Conservation (phyloP, 2,888 invertebrate genomes). For the Ganaspis brasiliensis region DNA sequence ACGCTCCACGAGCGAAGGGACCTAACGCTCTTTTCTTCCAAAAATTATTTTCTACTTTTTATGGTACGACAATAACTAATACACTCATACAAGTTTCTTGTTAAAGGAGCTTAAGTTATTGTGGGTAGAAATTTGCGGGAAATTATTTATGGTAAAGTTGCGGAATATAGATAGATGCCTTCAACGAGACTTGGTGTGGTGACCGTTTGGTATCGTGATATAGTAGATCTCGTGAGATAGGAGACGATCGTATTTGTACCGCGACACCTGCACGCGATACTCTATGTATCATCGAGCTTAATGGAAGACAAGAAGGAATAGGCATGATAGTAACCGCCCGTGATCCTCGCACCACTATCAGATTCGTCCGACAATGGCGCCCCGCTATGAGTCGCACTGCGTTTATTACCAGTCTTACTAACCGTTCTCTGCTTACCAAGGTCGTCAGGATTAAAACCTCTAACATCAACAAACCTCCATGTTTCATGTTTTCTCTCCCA, state of each 20-base stretch:
- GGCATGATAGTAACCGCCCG: slow-evolving; percentile 65
- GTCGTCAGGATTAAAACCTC: slow-evolving; percentile 17
- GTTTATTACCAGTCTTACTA: slow-evolving; percentile 27
- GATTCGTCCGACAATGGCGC: slow-evolving; percentile 62
- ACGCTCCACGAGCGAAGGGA: too few relatives aligned
- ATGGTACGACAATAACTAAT: too few relatives aligned
- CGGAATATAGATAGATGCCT: slow-evolving; percentile 46
- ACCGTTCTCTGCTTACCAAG: slow-evolving; percentile 27
- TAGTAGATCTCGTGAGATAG: slow-evolving; percentile 73
- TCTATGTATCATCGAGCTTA: slow-evolving; percentile 67
- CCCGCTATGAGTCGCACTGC: slow-evolving; percentile 65
- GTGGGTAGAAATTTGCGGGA: background rate
- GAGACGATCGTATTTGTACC: slow-evolving; percentile 69
- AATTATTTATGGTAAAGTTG: slow-evolving; percentile 13
- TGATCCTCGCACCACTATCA: slow-evolving; percentile 38
- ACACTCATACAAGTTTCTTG: too few relatives aligned
- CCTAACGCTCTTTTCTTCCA: too few relatives aligned
- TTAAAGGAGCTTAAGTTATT: slow-evolving; percentile 21
- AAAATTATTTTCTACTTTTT: too few relatives aligned
- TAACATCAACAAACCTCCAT: background rate
- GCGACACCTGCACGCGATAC: slow-evolving; percentile 76
- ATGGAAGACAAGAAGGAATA: slow-evolving; percentile 58
- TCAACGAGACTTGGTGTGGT: slow-evolving; percentile 46
- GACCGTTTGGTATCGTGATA: slow-evolving; percentile 67
- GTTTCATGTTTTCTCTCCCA: slow-evolving; percentile 21